phyloP scores from a whole-genome alignment of 2,797 vertebrate species.

The Protosalanx chinensis region DNA sequence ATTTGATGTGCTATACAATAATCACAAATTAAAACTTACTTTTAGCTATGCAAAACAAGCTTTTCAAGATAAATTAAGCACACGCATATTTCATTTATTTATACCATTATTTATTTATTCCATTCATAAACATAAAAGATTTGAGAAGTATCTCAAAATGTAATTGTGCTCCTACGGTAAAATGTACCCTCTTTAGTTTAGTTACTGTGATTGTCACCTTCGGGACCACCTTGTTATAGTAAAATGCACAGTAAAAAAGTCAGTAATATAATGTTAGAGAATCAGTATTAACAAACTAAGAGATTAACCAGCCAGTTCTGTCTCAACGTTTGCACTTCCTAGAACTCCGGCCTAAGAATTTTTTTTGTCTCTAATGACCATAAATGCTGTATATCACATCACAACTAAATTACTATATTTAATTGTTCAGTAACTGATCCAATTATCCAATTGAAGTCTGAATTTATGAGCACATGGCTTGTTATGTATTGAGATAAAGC shows the following conservation, averaged over 20 bases:
- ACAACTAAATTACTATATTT: constrained; percentile 40
- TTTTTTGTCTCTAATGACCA: not conserved
- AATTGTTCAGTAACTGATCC: constrained; percentile 64
- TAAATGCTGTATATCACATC: not conserved
- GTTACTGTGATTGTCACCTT: not conserved
- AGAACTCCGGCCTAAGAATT: not conserved
- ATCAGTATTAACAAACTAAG: not conserved
- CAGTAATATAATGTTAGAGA: not conserved
- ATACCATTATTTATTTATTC: not conserved
- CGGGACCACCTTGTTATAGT: not conserved
- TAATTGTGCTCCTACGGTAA: not conserved
- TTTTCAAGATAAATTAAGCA: too few relatives aligned
- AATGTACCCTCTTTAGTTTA: not conserved
- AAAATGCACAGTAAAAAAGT: not conserved
- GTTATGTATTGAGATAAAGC: constrained; percentile 58
- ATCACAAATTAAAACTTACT: not conserved
- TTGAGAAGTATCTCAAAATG: not conserved
- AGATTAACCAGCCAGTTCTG: not conserved
- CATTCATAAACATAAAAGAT: not conserved
- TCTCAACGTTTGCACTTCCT: not conserved
- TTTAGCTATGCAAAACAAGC: not conserved
- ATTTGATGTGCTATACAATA: not conserved
- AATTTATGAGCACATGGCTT: constrained; percentile 49
- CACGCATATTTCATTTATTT: not conserved
- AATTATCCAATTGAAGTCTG: constrained; percentile 63